These are phyloP conservation scores for Netelia virgata DNA, from an alignment of 2,888 invertebrate genomes.

Conservation along the genomic window DNA sequence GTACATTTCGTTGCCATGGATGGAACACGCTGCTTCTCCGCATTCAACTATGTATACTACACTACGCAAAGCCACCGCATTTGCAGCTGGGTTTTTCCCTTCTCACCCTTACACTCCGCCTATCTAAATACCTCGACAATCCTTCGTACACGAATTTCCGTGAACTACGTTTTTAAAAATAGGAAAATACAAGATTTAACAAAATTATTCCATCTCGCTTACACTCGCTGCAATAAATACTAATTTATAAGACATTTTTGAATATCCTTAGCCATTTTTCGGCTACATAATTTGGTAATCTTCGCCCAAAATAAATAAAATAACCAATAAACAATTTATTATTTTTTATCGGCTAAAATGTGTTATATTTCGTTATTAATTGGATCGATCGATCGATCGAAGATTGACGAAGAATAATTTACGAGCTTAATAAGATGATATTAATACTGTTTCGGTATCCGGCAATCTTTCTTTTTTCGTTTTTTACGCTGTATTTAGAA, in stretches of 20 bases:
- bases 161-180: not conserved
- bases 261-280: too few species aligned
- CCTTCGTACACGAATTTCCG: not conserved
- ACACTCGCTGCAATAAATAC: too few species aligned
- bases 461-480: constrained; percentile 4
- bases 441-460: constrained; percentile 28
- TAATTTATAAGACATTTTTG: too few species aligned
- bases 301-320: too few species aligned
- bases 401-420: constrained; percentile 1
- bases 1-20: constrained; percentile 50
- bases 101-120: constrained; percentile 15
- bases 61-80: constrained; percentile 4
- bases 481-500: constrained; percentile 3
- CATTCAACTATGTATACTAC: constrained; percentile 35
- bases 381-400: not conserved
- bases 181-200: too few species aligned
- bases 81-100: constrained; percentile 45
- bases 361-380: too few species aligned
- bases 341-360: too few species aligned
- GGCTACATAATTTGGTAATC: too few species aligned
- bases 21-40: constrained; percentile 52
- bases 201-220: too few species aligned
- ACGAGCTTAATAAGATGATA: constrained; percentile 40
- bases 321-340: too few species aligned
- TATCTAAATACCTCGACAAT: constrained; percentile 15